Conservation (phyloP, 2,888 invertebrate species). For the Cataglyphis altisquamis region DNA sequence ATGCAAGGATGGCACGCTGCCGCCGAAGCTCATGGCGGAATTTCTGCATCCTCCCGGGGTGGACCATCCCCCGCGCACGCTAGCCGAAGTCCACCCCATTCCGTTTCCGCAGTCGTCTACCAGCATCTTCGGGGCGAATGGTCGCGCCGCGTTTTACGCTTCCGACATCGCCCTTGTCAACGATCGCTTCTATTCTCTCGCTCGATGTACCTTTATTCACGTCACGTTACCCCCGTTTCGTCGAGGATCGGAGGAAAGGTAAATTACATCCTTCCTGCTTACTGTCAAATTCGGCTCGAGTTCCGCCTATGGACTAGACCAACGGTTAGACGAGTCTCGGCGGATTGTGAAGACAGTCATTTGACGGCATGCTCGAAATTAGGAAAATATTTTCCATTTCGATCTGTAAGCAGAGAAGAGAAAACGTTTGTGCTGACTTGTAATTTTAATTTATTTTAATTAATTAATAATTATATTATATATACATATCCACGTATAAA, state of each 20-base stretch:
- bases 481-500: background rate
- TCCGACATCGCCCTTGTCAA: constrained; percentile 24
- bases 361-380: background rate
- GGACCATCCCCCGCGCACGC: constrained; percentile 82
- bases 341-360: background rate
- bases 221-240: constrained; percentile 24
- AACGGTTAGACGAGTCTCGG: constrained; percentile 29
- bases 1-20: constrained; percentile 84
- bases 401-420: constrained; percentile 23
- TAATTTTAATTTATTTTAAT: background rate
- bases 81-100: constrained; percentile 78
- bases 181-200: constrained; percentile 5
- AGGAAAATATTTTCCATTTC: constrained; percentile 4
- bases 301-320: background rate
- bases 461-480: constrained; percentile 8
- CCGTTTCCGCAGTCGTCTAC: constrained; percentile 82
- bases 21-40: constrained; percentile 84
- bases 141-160: constrained; percentile 40
- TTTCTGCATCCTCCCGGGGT: constrained; percentile 83
- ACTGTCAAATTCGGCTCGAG: background rate
- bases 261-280: constrained; percentile 50
- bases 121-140: constrained; percentile 76
- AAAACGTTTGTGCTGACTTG: constrained; percentile 11
- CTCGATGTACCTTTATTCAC: constrained; percentile 32
- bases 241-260: background rate